Conservation (phyloP, 2,113 vertebrate genomes). For the Phaethornis superciliosus region DNA sequence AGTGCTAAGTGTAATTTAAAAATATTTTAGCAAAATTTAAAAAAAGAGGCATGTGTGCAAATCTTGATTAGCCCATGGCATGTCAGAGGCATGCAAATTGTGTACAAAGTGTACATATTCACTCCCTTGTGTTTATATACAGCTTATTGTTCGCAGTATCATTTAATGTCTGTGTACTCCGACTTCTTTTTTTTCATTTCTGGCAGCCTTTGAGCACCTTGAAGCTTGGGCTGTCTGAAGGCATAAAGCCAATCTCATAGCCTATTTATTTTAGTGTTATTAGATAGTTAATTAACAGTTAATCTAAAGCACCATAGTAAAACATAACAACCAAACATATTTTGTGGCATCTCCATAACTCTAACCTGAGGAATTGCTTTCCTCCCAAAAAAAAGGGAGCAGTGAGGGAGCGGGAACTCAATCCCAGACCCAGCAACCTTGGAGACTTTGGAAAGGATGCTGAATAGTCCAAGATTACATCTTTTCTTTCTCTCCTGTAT, state of each 20-base stretch:
- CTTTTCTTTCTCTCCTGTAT: not conserved
- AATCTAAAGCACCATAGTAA: not conserved
- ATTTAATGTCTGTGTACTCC: not conserved
- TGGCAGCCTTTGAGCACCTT: not conserved
- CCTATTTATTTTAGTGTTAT: not conserved
- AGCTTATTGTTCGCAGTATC: not conserved
- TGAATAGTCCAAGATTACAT: not conserved
- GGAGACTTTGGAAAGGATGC: not conserved
- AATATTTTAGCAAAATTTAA: not conserved
- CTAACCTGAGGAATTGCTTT: not conserved
- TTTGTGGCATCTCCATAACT: not conserved
- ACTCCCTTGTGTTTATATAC: not conserved
- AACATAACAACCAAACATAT: not conserved
- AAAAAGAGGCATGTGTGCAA: not conserved
- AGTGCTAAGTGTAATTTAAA: constrained; percentile 15
- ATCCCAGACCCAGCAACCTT: not conserved
- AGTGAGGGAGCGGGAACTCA: rapidly evolving
- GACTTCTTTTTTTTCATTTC: not conserved
- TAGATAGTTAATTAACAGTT: not conserved
- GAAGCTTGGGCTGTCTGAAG: not conserved
- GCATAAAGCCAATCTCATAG: not conserved
- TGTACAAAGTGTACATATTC: not conserved
- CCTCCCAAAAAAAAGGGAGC: not conserved
- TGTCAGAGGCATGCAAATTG: not conserved
- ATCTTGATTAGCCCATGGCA: not conserved